Evolutionary conservation across 2,888 invertebrate genomes (phyloP), one percentile per base, ranked within the genome.

Genomic region (Morinoia aosen): DNA sequence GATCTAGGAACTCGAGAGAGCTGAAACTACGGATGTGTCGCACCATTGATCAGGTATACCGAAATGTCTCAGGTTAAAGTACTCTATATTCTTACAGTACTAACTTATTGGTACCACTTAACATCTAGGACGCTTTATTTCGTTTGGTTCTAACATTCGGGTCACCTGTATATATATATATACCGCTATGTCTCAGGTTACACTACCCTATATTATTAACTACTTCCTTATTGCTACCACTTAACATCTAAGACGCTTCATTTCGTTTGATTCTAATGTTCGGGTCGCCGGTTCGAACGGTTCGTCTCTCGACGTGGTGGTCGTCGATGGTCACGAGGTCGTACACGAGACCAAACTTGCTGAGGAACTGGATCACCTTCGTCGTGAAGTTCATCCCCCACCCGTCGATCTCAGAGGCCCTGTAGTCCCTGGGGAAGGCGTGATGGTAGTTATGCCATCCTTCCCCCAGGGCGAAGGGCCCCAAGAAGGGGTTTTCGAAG

Each of bases 381-480:
- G 98, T 98, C 0, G 98, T 98, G 97, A 98, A 97, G 97, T 99
- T 99, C 97, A 98, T 97, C 94, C 97, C 96, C 97, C 97, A 98
- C 96, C 96, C 95, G 48, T 95, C 97, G 97, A 98, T 98, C 97
- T 99, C 99, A 14, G 98, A 98, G 58, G 99, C 98, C 97, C 98
- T 98, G 98, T 99, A 99, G 97, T 99, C 99, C 98, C 98, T 98
- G 0, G 99, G 99, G 97, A 99, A 99, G 0, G 98, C 98, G 97
- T 99, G 99, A 97, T 99, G 99, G 97, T 98, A 99, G 97, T 99
- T 99, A 97, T 99, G 99, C 98, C 98, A 99, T 10, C 99, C 99
- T 97, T 99, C 98, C 0, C 99, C 99, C 97, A 98, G 97, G 0
- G 98, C 98, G 57, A 98, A 96, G 58, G 96, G 96, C 39, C 97